phyloP scores from a whole-genome alignment of 53 echinoderm and acorn worm genomes.

The Apostichopus leukothele region DNA sequence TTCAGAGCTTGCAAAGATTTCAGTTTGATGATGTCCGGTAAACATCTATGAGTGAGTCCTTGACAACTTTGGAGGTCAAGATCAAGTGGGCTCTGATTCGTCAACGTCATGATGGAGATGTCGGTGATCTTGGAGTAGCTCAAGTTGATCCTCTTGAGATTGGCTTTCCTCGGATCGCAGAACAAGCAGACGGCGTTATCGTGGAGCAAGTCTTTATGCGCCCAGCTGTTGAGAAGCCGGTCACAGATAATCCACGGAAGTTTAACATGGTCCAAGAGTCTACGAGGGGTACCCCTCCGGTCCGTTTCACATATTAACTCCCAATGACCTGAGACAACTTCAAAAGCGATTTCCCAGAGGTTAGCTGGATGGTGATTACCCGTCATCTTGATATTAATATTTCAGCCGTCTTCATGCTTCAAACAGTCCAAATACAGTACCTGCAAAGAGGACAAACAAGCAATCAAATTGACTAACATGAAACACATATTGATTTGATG shows the following conservation, averaged over 20 bases:
- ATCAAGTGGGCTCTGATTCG: conserved; percentile 70
- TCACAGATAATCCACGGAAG: conserved; percentile 76
- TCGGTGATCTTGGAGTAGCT: conserved; percentile 66
- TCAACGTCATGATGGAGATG: conserved; percentile 56
- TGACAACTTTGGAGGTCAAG: conserved; percentile 73
- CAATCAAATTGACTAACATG: too few relatives aligned
- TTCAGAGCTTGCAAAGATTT: conserved; percentile 68
- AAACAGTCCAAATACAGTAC: too few relatives aligned
- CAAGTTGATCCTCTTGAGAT: conserved; percentile 70
- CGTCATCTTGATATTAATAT: background rate
- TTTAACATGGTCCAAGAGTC: conserved; percentile 59
- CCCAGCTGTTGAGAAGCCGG: conserved; percentile 58
- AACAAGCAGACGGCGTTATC: conserved; percentile 60
- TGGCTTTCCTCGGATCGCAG: conserved; percentile 61
- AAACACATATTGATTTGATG: too few relatives aligned
- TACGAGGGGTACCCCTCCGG: conserved; percentile 3
- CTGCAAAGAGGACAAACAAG: background rate
- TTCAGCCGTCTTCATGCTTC: background rate
- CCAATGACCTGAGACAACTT: background rate
- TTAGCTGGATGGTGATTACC: background rate
- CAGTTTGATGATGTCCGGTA: conserved; percentile 63
- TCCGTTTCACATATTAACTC: conserved; percentile 31
- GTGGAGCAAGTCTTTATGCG: conserved; percentile 43
- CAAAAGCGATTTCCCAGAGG: conserved; percentile 31
- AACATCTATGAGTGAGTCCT: conserved; percentile 48